Evolutionary conservation across 2,888 invertebrate species (phyloP).

Genomic region (Euproctis similis): DNA sequence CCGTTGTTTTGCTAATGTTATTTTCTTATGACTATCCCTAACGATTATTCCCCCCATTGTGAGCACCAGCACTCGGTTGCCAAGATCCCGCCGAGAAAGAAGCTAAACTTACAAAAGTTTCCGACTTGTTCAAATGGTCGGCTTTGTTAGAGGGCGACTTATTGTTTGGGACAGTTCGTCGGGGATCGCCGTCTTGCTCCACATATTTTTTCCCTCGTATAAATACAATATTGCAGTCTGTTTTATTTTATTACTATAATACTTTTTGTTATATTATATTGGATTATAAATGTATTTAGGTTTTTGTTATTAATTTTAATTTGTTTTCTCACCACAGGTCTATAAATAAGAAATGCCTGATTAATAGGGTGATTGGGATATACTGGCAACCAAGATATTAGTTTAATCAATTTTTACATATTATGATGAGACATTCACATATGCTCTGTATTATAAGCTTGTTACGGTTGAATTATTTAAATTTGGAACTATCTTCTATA

Average conservation of each 20-base stretch:
- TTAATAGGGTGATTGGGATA: no score
- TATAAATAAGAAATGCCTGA: no score
- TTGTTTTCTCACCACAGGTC: no score
- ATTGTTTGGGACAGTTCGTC: constrained; percentile 74
- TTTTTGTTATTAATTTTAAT: no score
- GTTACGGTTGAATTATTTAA: no score
- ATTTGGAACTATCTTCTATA: no score
- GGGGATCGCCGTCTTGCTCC: constrained; percentile 56
- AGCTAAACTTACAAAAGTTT: constrained; percentile 74
- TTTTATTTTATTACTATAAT: constrained; percentile 1
- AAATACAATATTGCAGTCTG: constrained; percentile 6
- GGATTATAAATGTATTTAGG: neutral
- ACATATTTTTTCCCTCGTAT: constrained; percentile 40
- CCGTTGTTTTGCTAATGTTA: constrained; percentile 70
- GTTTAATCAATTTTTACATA: no score
- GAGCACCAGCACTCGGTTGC: constrained; percentile 56
- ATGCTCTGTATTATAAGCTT: no score
- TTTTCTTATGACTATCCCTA: constrained; percentile 69
- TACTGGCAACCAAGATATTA: no score
- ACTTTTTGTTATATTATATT: no score
- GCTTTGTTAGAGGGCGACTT: constrained; percentile 73
- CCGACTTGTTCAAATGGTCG: constrained; percentile 73
- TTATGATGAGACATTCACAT: no score
- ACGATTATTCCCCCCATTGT: constrained; percentile 72
- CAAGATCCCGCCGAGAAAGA: constrained; percentile 67